Evolutionary conservation across 2,888 invertebrate genomes (phyloP), one percentile per base, ranked within the genome.

Genomic region (Idaea straminata): DNA sequence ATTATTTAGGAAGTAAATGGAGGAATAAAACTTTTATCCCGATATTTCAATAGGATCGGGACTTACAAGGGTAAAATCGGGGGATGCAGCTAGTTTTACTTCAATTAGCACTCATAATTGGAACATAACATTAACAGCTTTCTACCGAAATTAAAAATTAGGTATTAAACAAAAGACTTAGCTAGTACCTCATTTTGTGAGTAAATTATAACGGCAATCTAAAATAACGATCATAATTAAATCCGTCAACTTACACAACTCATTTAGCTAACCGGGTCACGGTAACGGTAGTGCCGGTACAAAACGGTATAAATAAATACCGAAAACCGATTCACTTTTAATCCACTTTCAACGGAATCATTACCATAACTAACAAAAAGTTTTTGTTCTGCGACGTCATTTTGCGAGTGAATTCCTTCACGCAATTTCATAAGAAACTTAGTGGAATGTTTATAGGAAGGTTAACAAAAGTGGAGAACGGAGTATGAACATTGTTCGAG

Each of bases 361-460:
- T 69, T 74, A 72, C 64, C 72, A 73, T 72, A 72, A 64, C 67
- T 68, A 61, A 67, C 64, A 73, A 80, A 80, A 80, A 74, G 71
- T 72, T 77, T 83, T 80, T 77, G 77, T 78, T 84, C 84, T 82
- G 79, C 82, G 79, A 78, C 78, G 73, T 80, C 77, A 76, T 75
- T 73, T 13, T 7, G 73, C 76, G 59, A 72, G 66, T 66, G 75
- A 83, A 80, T 79, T 74, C 79, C 82, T 78, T 79, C 82, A 84
- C 82, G 83, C 83, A 80, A 81, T 79, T 66, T 35, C 25, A 63
- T 63, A 57, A 35, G 47, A 47, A 35, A 59, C n/a, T 25, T 47
- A 47, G 13, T 47, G 47, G 47, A 47, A 47, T 47, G 7, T 47
- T 13, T 47, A 47, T 47, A 47, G 47, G 13, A 47, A 47, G 10